Conservation (phyloP, 1,140 invertebrate species). For the Heliconius hermathena region DNA sequence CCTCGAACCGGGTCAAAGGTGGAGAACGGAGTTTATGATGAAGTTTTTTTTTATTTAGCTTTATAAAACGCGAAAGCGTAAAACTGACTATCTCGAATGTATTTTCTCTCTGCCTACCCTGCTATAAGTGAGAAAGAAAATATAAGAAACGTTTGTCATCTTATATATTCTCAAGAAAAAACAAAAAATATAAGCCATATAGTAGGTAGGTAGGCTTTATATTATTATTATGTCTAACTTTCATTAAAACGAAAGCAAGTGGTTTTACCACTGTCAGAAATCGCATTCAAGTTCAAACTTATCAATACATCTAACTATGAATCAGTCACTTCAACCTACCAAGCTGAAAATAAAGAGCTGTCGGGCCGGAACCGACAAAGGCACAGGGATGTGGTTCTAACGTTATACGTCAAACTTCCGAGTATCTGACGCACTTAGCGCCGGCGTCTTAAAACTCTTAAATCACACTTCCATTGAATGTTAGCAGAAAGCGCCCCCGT, state of each 20-base stretch:
- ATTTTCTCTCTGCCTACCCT: too few relatives aligned
- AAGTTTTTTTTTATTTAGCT: too few relatives aligned
- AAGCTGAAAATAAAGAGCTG: neutral
- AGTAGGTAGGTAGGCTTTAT: neutral
- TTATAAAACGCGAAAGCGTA: too few relatives aligned
- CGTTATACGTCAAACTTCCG: slow-evolving; percentile 12
- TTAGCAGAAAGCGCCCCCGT: neutral
- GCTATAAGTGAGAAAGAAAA: too few relatives aligned
- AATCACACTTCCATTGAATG: neutral
- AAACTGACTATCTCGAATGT: too few relatives aligned
- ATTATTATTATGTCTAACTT: neutral
- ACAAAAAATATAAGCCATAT: neutral
- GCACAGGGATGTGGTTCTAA: slow-evolving; percentile 12
- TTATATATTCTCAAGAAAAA: neutral
- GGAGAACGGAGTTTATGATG: too few relatives aligned
- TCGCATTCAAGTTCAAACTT: neutral
- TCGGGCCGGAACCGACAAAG: slow-evolving; percentile 14
- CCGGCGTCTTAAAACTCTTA: slow-evolving; percentile 17
- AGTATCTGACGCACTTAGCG: slow-evolving; percentile 32
- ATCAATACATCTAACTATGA: neutral
- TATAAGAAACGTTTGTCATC: too few relatives aligned
- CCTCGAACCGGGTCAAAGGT: too few relatives aligned
- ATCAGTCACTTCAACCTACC: neutral
- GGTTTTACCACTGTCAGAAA: neutral
- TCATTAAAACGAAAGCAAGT: neutral